Percentiles rank a stretch among this genome's conserved stretches.
Evolutionary conservation across 2,888 invertebrate species (phyloP).

Genomic region (Eustalomyia histrio): DNA sequence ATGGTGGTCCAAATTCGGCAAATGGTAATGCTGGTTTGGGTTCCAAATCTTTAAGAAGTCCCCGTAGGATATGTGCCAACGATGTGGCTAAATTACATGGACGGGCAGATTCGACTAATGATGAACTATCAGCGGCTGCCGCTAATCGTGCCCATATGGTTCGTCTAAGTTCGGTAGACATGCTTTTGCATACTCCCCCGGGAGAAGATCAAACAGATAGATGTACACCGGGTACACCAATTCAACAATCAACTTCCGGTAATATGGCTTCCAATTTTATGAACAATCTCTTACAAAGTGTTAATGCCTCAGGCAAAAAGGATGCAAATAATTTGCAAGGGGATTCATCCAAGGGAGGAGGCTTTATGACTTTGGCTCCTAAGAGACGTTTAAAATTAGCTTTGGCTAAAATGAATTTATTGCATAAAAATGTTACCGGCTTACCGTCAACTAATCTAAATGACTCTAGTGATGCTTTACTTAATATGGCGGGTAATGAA

Average conservation of each 20-base stretch:
- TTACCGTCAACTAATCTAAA: slow-evolving; percentile 71
- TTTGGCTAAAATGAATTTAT: slow-evolving; percentile 92
- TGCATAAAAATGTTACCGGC: slow-evolving; percentile 73
- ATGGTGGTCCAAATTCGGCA: slow-evolving; percentile 64
- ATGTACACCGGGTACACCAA: slow-evolving; percentile 75
- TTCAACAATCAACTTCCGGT: slow-evolving; percentile 71
- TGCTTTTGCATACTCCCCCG: slow-evolving; percentile 72
- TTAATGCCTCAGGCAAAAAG: slow-evolving; percentile 75
- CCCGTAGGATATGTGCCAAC: slow-evolving; percentile 79
- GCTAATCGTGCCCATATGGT: slow-evolving; percentile 77
- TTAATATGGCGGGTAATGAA: slow-evolving; percentile 67
- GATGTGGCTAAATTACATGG: slow-evolving; percentile 85
- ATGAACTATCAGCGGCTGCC: slow-evolving; percentile 67
- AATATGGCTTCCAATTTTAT: slow-evolving; percentile 79
- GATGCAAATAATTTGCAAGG: slow-evolving; percentile 58
- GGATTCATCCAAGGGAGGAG: slow-evolving; percentile 80
- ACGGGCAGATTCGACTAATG: slow-evolving; percentile 73
- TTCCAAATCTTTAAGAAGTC: slow-evolving; percentile 72
- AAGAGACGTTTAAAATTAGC: slow-evolving; percentile 91
- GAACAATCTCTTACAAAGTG: slow-evolving; percentile 80
- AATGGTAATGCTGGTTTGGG: slow-evolving; percentile 74
- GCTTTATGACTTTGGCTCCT: slow-evolving; percentile 92
- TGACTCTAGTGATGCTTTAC: slow-evolving; percentile 73
- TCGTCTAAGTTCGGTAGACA: slow-evolving; percentile 87
- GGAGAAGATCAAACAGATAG: slow-evolving; percentile 76